phyloP scores from a whole-genome alignment of 2,113 vertebrate genomes.

The Heliornis fulica region DNA sequence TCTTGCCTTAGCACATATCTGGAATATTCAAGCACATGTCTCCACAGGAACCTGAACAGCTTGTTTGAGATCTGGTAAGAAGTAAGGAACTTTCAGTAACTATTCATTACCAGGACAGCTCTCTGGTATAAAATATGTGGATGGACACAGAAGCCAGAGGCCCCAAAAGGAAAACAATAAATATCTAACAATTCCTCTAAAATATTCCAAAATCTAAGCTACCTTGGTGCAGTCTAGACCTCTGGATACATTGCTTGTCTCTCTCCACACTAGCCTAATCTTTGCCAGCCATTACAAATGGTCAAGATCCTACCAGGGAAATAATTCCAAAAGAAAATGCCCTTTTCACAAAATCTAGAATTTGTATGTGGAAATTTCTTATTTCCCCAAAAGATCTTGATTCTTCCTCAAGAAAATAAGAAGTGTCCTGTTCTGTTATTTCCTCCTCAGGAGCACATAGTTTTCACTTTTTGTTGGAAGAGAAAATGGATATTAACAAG shows the following conservation, averaged over 20 bases:
- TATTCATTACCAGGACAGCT: background rate
- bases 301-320: background rate
- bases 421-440: background rate
- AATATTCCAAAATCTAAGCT: background rate
- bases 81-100: background rate
- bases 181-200: background rate
- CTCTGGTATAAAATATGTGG: background rate
- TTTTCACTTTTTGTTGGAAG: background rate
- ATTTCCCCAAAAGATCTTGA: background rate
- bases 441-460: background rate
- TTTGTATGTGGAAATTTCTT: background rate
- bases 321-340: background rate
- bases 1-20: background rate
- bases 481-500: background rate
- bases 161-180: background rate
- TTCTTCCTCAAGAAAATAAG: background rate
- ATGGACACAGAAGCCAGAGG: background rate
- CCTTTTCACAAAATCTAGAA: background rate
- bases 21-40: background rate
- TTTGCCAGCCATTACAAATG: background rate
- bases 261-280: background rate
- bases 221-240: background rate
- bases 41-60: background rate
- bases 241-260: background rate
- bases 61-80: background rate